A percentile compares a stretch with the other conserved stretches of the same genome.
These are phyloP conservation scores for Nemopilema nomurai DNA, from an alignment of 30 jellyfish, hydroid and myxozoan species.

Conservation along the genomic window DNA sequence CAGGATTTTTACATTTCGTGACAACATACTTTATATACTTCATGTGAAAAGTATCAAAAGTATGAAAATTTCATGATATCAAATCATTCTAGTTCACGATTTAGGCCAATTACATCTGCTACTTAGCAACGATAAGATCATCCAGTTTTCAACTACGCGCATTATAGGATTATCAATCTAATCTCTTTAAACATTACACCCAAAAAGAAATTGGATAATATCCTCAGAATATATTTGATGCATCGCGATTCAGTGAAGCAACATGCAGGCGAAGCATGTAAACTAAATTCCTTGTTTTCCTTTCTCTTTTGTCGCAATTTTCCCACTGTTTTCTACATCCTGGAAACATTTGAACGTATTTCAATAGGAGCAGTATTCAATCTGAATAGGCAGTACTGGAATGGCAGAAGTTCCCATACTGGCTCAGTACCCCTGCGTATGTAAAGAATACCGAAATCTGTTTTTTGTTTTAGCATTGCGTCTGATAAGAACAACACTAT, in stretches of 20 bases:
- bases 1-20: too few relatives aligned
- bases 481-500: too few relatives aligned
- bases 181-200: neutral
- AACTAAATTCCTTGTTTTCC: neutral
- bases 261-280: neutral
- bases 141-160: neutral
- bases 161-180: neutral
- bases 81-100: neutral
- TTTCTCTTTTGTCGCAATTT: too few relatives aligned
- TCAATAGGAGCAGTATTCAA: neutral
- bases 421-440: too few relatives aligned
- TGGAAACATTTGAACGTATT: neutral
- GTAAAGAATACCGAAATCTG: too few relatives aligned
- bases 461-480: too few relatives aligned
- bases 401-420: too few relatives aligned
- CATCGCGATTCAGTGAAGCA: neutral
- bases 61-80: too few relatives aligned
- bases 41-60: too few relatives aligned
- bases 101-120: neutral
- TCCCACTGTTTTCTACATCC: neutral
- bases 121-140: too few relatives aligned
- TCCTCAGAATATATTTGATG: neutral
- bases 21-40: too few relatives aligned
- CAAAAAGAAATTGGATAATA: neutral
- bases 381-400: neutral